These are phyloP conservation scores for Myotis daubentonii DNA, from an alignment of 2,797 vertebrate genomes.

Conservation along the genomic window DNA sequence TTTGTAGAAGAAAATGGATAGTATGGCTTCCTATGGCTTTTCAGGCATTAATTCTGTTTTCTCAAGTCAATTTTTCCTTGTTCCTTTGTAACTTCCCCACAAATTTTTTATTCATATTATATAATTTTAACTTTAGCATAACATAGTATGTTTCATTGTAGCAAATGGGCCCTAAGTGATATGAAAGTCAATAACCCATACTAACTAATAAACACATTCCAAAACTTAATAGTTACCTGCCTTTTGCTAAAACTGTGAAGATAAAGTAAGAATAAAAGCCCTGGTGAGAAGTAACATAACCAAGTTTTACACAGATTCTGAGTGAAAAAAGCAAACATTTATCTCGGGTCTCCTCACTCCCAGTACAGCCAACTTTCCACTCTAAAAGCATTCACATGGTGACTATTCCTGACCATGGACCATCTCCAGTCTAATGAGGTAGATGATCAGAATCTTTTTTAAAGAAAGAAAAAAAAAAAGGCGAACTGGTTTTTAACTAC, in stretches of 20 bases:
- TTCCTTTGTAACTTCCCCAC: neutral
- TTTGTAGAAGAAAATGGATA: neutral
- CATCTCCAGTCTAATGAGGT: neutral
- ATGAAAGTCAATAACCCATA: neutral
- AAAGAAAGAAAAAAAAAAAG: neutral
- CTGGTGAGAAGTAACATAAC: neutral
- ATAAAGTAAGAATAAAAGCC: neutral
- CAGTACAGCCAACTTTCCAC: neutral
- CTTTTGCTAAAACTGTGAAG: neutral
- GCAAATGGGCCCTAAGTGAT: neutral
- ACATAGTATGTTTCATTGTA: neutral
- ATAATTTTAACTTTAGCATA: neutral
- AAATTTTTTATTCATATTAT: neutral
- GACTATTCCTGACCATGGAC: neutral
- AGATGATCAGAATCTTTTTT: neutral
- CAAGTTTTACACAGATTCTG: neutral
- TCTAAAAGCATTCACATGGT: neutral
- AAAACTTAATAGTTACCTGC: neutral
- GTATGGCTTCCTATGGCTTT: neutral
- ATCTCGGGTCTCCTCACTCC: neutral
- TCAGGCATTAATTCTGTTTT: neutral
- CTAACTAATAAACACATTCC: neutral
- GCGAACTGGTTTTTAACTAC: neutral
- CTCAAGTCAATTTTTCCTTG: neutral
- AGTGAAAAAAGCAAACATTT: neutral